These are phyloP conservation scores for Hoplodrina ambigua DNA, from an alignment of 2,888 invertebrate species.

Conservation along the genomic window DNA sequence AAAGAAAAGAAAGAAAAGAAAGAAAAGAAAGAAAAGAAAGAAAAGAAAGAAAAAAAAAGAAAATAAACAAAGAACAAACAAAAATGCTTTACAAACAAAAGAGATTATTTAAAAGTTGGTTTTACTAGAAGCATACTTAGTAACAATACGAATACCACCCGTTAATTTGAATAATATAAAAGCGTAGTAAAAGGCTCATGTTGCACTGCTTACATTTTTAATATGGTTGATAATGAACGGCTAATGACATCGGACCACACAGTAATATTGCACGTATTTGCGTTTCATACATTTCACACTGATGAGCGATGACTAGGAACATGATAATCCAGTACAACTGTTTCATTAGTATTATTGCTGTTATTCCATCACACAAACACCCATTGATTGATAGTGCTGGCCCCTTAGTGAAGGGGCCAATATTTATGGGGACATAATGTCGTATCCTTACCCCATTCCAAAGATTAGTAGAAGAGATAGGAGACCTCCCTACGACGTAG, in stretches of 20 bases:
- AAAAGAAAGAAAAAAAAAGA: no score
- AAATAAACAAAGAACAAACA: no score
- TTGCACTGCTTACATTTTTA: constrained; percentile 34
- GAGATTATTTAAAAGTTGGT: background rate
- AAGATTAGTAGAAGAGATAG: constrained; percentile 30
- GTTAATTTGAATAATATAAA: constrained; percentile 10
- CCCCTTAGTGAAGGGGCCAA: background rate
- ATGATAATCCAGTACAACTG: constrained; percentile 24
- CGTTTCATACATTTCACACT: constrained; percentile 12
- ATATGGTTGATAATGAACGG: constrained; percentile 24
- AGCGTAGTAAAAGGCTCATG: constrained; percentile 5
- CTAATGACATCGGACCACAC: constrained; percentile 30
- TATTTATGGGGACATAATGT: constrained; percentile 28
- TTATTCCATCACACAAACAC: constrained; percentile 21
- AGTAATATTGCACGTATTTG: constrained; percentile 31
- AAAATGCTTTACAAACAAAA: background rate
- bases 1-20: no score
- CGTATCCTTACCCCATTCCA: constrained; percentile 31
- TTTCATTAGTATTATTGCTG: constrained; percentile 27
- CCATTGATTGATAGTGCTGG: constrained; percentile 47
- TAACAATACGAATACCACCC: background rate
- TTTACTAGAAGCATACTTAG: background rate
- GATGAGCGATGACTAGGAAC: constrained; percentile 19
- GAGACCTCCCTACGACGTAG: constrained; percentile 10
- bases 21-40: no score